Conservation (phyloP, 2,113 vertebrate genomes). For the Tragelaphus scriptus region DNA sequence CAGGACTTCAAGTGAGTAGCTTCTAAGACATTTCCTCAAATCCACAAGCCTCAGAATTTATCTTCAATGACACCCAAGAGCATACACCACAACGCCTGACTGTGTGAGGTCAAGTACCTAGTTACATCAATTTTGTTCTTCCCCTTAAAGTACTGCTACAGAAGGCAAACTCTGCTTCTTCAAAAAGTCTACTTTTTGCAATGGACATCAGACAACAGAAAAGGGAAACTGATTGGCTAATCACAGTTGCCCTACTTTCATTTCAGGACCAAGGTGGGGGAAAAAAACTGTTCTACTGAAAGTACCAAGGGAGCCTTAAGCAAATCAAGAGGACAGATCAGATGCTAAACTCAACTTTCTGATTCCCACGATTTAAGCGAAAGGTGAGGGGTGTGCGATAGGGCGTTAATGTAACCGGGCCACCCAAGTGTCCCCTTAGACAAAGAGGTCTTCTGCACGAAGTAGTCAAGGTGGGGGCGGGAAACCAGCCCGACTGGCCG, state of each 20-base stretch:
- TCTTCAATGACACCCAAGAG: not conserved
- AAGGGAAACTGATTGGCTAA: constrained; percentile 40
- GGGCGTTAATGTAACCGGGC: not conserved
- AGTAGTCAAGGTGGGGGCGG: not conserved
- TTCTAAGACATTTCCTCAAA: not conserved
- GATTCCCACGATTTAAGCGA: not conserved
- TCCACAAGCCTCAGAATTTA: not conserved
- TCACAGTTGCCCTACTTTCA: constrained; percentile 53
- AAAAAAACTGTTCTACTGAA: not conserved
- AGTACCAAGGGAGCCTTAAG: not conserved
- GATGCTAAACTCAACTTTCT: constrained; percentile 14
- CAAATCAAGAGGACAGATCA: not conserved
- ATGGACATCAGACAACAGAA: not conserved
- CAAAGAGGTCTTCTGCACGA: not conserved
- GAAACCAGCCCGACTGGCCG: not conserved
- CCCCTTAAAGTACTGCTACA: not conserved
- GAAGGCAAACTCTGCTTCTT: constrained; percentile 43
- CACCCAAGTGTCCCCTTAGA: not conserved
- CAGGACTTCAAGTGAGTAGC: not conserved
- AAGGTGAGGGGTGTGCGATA: not conserved
- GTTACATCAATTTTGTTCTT: not conserved
- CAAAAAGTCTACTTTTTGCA: constrained; percentile 36
- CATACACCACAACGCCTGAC: not conserved
- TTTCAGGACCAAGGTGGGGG: not conserved
- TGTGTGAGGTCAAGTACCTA: not conserved